These are phyloP conservation scores for Pemphigus obesinymphae DNA, from an alignment of 1,140 invertebrate species.

Conservation along the genomic window DNA sequence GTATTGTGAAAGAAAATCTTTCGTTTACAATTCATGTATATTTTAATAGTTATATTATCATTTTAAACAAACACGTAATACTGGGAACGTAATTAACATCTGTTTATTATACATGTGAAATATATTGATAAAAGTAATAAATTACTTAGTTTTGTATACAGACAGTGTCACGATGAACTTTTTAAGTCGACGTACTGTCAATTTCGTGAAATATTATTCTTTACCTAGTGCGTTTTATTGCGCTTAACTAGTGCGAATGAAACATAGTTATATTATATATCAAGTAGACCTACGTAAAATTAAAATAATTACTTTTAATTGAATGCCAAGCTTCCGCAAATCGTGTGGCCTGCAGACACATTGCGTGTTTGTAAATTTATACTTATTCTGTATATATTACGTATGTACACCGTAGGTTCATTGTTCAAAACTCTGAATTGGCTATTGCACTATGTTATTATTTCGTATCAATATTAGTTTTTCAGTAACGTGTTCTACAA, in stretches of 20 bases:
- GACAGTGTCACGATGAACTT: neutral
- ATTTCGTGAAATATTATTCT: neutral
- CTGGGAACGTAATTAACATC: too few relatives aligned
- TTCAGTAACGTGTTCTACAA: slow-evolving; percentile 4
- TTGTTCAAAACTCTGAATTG: neutral
- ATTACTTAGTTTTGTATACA: neutral
- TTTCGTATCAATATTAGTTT: neutral
- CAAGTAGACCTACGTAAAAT: neutral
- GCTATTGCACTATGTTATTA: neutral
- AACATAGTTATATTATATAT: neutral
- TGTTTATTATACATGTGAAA: too few relatives aligned
- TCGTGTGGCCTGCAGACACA: neutral
- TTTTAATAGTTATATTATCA: too few relatives aligned
- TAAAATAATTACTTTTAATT: slow-evolving; percentile 31
- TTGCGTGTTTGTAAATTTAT: neutral
- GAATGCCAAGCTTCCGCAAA: slow-evolving; percentile 10
- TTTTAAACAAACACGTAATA: too few relatives aligned
- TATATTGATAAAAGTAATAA: neutral
- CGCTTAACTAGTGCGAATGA: neutral
- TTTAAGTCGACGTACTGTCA: neutral
- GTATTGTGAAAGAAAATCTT: too few relatives aligned
- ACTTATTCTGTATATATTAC: too few relatives aligned
- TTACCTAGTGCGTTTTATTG: neutral
- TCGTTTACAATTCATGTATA: too few relatives aligned
- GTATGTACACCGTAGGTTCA: neutral